Conservation (phyloP, 2,113 vertebrate species). For the Saccopteryx leptura region DNA sequence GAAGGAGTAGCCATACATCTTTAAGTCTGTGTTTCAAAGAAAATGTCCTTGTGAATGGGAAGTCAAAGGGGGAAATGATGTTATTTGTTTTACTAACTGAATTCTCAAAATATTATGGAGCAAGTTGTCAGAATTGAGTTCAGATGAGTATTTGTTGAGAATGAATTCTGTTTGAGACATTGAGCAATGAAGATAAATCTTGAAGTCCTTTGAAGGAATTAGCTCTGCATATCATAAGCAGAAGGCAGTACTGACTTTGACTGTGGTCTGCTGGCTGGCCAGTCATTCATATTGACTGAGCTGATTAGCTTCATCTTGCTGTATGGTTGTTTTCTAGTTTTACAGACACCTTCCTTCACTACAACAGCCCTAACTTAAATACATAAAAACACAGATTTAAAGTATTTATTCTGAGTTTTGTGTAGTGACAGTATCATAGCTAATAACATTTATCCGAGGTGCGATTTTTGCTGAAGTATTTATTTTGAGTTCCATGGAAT, state of each 20-base stretch:
- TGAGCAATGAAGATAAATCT: background rate
- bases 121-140: slow-evolving; percentile 34
- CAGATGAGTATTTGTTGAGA: slow-evolving; percentile 25
- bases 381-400: background rate
- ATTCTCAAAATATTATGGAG: background rate
- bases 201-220: background rate
- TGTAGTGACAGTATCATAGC: too few species aligned
- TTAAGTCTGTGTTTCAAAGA: slow-evolving; percentile 40
- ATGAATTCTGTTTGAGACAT: background rate
- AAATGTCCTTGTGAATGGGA: background rate
- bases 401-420: background rate
- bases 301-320: background rate
- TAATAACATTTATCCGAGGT: too few species aligned
- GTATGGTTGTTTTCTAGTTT: background rate
- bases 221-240: background rate
- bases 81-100: background rate
- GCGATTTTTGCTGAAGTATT: background rate
- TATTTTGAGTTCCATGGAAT: background rate
- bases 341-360: background rate
- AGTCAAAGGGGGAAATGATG: background rate
- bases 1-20: background rate
- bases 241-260: background rate
- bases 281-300: background rate
- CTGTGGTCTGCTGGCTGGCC: background rate
- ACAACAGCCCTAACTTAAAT: background rate